A percentile compares a stretch with the other conserved stretches of the same genome.
phyloP scores from a whole-genome alignment of 2,797 vertebrate species.

The Thunnus albacares region DNA sequence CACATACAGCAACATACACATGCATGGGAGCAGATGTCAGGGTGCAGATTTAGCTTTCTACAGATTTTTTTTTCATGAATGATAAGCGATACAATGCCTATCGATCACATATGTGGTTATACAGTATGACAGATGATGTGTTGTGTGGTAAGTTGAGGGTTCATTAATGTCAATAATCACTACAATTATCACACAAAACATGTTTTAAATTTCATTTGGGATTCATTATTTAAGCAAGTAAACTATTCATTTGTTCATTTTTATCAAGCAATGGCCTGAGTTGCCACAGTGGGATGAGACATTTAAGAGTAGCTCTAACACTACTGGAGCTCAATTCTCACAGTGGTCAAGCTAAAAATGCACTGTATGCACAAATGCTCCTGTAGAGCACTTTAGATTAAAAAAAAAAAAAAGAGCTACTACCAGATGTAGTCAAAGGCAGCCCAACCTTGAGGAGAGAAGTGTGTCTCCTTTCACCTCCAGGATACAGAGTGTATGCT shows the following conservation, averaged over 20 bases:
- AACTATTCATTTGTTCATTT: neutral
- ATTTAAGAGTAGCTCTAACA: neutral
- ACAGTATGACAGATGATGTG: neutral
- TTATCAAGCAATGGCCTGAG: neutral
- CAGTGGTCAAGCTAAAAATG: neutral
- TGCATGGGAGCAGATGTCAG: too few species aligned
- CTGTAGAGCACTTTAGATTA: neutral
- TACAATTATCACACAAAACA: neutral
- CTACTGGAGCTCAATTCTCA: neutral
- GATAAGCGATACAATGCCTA: too few species aligned
- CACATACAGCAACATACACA: neutral
- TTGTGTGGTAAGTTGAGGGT: neutral
- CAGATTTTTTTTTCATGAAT: too few species aligned
- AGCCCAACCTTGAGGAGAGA: slow-evolving; percentile 18
- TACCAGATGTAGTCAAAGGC: slow-evolving; percentile 8
- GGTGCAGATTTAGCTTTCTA: neutral
- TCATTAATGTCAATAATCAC: neutral
- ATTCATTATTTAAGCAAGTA: neutral
- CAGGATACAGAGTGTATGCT: neutral
- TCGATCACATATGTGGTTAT: neutral
- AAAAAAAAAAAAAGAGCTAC: neutral
- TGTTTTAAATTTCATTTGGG: neutral
- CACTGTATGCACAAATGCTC: neutral
- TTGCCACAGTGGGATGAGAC: neutral
- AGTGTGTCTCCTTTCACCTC: neutral